These are phyloP conservation scores for Ispidina lecontei DNA, from an alignment of 2,797 vertebrate genomes.

Conservation along the genomic window DNA sequence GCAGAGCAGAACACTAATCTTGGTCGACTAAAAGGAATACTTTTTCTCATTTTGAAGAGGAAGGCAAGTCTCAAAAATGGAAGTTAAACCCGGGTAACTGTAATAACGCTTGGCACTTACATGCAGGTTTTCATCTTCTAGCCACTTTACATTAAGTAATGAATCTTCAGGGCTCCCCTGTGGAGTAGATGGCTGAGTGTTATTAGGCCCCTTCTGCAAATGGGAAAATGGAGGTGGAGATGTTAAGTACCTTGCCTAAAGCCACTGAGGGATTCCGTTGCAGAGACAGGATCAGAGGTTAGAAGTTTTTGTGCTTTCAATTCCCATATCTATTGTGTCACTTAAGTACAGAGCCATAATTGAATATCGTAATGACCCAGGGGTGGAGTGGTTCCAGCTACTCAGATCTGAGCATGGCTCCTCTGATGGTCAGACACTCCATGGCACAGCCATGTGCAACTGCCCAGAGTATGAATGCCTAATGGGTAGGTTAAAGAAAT, in stretches of 20 bases:
- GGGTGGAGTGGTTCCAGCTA: conserved; percentile 6
- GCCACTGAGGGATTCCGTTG: not conserved
- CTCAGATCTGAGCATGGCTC: rapidly evolving
- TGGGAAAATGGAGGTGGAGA: not conserved
- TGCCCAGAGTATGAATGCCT: rapidly evolving
- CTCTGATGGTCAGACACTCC: not conserved
- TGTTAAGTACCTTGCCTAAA: conserved; percentile 51
- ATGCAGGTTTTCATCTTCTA: conserved; percentile 56
- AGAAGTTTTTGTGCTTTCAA: conserved; percentile 41
- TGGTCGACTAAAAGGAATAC: conserved; percentile 13
- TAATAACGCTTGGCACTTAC: conserved; percentile 50
- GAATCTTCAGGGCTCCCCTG: conserved; percentile 37
- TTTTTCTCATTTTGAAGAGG: conserved; percentile 31
- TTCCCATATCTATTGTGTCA: conserved; percentile 38
- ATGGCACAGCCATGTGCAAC: rapidly evolving
- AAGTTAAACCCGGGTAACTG: conserved; percentile 24
- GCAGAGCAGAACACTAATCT: conserved; percentile 10
- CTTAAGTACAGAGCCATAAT: conserved; percentile 28
- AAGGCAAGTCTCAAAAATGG: conserved; percentile 25
- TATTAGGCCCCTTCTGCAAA: conserved; percentile 42
- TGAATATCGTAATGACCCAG: not conserved
- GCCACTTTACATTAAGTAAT: conserved; percentile 53
- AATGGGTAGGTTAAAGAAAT: not conserved
- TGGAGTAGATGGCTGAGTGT: conserved; percentile 28
- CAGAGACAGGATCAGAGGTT: conserved; percentile 48